These are phyloP conservation scores for Ectropis crepuscularia DNA, from an alignment of 2,888 invertebrate species.

Conservation along the genomic window DNA sequence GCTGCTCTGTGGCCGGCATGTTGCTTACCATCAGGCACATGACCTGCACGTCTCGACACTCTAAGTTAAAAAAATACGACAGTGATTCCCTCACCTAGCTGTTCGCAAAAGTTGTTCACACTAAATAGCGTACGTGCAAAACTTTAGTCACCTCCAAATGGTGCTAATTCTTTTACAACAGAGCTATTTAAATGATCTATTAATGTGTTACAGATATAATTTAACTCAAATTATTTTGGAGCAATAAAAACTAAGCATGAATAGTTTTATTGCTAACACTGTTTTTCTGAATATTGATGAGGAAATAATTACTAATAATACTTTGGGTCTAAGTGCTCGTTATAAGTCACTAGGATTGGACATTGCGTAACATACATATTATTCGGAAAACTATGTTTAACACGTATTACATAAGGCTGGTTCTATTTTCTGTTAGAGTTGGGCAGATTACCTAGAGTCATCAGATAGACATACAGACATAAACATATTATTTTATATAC, in stretches of 20 bases:
- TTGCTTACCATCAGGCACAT: no score
- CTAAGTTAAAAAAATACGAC: not conserved
- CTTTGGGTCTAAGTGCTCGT: not conserved
- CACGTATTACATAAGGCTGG: no score
- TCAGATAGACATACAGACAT: no score
- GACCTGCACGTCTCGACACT: no score
- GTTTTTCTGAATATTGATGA: slow-evolving; percentile 12
- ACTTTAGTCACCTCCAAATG: slow-evolving; percentile 27
- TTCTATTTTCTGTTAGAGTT: no score
- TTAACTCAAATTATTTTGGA: slow-evolving; percentile 14
- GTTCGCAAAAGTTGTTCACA: not conserved
- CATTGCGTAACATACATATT: no score
- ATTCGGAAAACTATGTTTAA: not conserved
- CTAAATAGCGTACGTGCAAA: slow-evolving; percentile 20
- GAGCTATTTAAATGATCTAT: slow-evolving; percentile 33
- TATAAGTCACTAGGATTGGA: not conserved
- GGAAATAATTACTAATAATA: slow-evolving; percentile 7
- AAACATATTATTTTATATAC: no score
- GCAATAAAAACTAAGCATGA: slow-evolving; percentile 17
- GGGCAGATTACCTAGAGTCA: no score
- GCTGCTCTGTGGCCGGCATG: no score
- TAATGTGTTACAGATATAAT: slow-evolving; percentile 27
- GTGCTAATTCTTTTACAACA: slow-evolving; percentile 24
- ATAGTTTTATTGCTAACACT: slow-evolving; percentile 18
- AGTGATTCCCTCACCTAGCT: not conserved